phyloP scores from a whole-genome alignment of 2,113 vertebrate species.

The Semnornis frantzii region DNA sequence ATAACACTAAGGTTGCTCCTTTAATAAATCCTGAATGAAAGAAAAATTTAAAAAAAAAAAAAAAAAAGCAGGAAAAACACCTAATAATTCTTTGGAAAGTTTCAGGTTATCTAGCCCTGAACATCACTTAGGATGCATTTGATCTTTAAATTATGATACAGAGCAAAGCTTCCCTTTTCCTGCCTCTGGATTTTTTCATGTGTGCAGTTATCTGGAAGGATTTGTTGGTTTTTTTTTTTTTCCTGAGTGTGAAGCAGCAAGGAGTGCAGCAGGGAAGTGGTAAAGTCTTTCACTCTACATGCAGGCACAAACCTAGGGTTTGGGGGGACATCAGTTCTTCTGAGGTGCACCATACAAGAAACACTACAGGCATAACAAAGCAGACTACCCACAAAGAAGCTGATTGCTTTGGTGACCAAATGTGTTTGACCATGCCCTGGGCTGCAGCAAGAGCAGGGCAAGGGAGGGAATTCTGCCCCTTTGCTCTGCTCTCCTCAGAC shows the following conservation, averaged over 20 bases:
- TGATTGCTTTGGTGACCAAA: conserved; percentile 3
- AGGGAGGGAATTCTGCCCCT: no score
- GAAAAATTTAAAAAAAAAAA: background rate
- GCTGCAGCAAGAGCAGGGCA: no score
- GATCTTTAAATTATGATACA: background rate
- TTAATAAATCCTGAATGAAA: background rate
- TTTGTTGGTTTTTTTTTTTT: background rate
- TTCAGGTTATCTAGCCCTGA: background rate
- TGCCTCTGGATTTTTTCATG: background rate
- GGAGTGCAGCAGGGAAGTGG: background rate
- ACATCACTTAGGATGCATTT: background rate
- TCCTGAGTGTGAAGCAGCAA: background rate
- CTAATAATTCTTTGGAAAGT: background rate
- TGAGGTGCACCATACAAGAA: background rate
- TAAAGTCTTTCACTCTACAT: background rate
- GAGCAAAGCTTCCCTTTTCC: background rate
- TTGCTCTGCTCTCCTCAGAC: no score
- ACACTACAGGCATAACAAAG: background rate
- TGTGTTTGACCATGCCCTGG: background rate
- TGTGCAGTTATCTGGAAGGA: background rate
- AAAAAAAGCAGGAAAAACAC: background rate
- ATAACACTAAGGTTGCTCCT: background rate
- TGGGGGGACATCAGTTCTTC: background rate
- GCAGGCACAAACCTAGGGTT: background rate
- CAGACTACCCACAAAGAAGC: background rate